Evolutionary conservation across 2,888 invertebrate species (phyloP).

Genomic region (Neocrepidodera transversa): DNA sequence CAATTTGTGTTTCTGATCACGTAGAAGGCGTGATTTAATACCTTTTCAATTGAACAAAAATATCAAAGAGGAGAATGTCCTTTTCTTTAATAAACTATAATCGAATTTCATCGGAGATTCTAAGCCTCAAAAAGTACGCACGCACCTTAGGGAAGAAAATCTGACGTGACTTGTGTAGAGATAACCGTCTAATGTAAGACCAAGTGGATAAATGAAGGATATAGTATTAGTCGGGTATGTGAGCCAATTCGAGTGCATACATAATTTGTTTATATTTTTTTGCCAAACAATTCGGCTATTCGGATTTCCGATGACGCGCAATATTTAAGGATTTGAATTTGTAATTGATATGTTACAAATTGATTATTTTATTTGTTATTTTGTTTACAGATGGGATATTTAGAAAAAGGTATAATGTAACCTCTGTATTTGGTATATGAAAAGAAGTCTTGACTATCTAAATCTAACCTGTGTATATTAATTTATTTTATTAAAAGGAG

Average conservation of each 20-base stretch:
- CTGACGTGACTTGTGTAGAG: slow-evolving; percentile 5
- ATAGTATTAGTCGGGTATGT: neutral
- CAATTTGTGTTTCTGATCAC: neutral
- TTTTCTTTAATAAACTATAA: slow-evolving; percentile 16
- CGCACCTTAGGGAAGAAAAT: slow-evolving; percentile 4
- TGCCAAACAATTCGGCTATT: too few species aligned
- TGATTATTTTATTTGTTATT: too few species aligned
- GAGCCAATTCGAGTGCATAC: neutral
- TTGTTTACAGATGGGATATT: too few species aligned
- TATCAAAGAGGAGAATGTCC: neutral
- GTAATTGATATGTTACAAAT: too few species aligned
- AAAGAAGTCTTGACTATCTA: too few species aligned
- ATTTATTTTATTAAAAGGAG: too few species aligned
- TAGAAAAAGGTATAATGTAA: too few species aligned
- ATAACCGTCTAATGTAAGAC: neutral
- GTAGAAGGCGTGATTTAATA: slow-evolving; percentile 6
- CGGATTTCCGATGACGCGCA: too few species aligned
- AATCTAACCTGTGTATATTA: too few species aligned
- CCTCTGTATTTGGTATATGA: too few species aligned
- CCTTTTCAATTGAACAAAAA: slow-evolving; percentile 10
- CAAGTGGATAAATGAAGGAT: neutral
- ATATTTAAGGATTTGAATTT: too few species aligned
- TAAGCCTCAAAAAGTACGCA: slow-evolving; percentile 3
- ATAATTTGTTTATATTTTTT: too few species aligned
- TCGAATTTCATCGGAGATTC: slow-evolving; percentile 15